phyloP scores from a whole-genome alignment of 2,113 vertebrate species.

The Manacus vitellinus region DNA sequence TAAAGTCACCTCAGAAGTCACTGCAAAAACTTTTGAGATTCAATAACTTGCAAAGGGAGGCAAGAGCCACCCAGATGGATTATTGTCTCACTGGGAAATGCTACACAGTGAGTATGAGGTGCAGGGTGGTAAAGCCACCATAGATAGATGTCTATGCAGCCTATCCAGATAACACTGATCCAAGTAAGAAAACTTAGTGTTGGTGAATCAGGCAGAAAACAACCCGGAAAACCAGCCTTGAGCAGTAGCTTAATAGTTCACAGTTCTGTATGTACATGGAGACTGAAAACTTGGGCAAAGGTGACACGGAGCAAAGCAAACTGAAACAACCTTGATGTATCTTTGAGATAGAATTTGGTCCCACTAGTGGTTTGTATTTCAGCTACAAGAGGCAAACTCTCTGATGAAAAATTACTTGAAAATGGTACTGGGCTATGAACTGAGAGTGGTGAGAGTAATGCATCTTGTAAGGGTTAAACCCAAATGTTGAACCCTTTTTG shows the following conservation, averaged over 20 bases:
- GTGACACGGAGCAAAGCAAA: background rate
- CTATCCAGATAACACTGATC: background rate
- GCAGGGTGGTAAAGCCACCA: background rate
- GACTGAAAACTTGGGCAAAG: background rate
- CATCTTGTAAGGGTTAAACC: background rate
- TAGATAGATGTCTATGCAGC: background rate
- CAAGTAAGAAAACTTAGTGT: background rate
- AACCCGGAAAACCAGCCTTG: background rate
- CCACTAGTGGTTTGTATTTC: background rate
- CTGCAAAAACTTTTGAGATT: background rate
- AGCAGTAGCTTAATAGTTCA: background rate
- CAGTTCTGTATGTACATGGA: background rate
- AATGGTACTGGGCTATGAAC: background rate
- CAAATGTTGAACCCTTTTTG: background rate
- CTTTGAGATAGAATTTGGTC: background rate
- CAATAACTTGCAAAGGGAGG: background rate
- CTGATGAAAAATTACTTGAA: background rate
- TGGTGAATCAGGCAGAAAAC: background rate
- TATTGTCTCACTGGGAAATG: background rate
- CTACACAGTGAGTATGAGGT: background rate
- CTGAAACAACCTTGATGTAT: background rate
- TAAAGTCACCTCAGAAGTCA: background rate
- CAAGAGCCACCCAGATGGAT: background rate
- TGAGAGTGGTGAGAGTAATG: background rate
- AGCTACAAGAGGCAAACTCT: background rate